Conservation (phyloP, 2,113 vertebrate genomes). For the Lichenostomus cassidix region DNA sequence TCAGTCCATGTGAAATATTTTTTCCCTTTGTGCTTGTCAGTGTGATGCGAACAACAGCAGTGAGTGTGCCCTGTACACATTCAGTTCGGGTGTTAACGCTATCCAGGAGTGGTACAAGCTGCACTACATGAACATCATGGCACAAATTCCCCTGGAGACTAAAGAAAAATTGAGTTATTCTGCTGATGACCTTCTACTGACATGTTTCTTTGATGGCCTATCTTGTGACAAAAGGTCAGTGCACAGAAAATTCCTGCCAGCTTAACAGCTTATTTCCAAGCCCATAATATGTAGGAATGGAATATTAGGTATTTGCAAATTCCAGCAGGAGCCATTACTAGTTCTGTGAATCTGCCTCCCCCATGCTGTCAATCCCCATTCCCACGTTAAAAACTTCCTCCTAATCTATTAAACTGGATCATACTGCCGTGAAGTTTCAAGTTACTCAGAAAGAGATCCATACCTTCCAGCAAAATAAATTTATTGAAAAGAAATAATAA, state of each 20-base stretch:
- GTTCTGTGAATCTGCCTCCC: neutral
- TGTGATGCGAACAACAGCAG: conserved; percentile 71
- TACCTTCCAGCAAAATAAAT: neutral
- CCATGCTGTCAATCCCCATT: neutral
- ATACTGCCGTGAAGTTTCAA: neutral
- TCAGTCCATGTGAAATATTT: neutral
- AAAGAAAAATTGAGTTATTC: conserved; percentile 80
- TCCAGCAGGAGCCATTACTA: neutral
- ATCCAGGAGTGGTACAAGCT: conserved; percentile 85
- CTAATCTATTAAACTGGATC: neutral
- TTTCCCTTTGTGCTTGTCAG: conserved; percentile 50
- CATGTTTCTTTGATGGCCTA: conserved; percentile 79
- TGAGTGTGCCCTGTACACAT: conserved; percentile 76
- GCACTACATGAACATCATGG: conserved; percentile 86
- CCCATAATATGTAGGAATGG: neutral
- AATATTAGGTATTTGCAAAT: neutral
- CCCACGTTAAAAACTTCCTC: neutral
- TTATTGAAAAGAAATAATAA: neutral
- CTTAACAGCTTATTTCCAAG: neutral
- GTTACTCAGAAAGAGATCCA: neutral
- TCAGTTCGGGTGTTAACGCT: conserved; percentile 80
- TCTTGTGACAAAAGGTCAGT: conserved; percentile 80
- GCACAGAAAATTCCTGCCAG: neutral
- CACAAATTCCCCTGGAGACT: conserved; percentile 76
- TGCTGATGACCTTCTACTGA: conserved; percentile 76